phyloP scores from a whole-genome alignment of 2,888 invertebrate genomes.

The Palloptera scutellata region DNA sequence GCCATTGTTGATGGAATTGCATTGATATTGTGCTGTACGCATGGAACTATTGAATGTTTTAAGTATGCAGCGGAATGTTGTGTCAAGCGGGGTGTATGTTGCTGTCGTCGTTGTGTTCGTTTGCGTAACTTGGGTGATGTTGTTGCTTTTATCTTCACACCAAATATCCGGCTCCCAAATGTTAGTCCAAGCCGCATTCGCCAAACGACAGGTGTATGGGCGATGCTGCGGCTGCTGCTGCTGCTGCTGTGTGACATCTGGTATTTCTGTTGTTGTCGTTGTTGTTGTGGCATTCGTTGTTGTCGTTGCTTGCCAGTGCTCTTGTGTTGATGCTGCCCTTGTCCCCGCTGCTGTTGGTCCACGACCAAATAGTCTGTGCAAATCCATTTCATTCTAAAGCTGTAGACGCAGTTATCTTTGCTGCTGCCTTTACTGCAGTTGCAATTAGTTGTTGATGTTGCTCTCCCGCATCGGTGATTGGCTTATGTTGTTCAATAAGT shows the following conservation, averaged over 20 bases:
- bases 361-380: conserved; percentile 59
- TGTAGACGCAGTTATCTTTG: conserved; percentile 41
- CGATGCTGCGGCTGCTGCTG: conserved; percentile 21
- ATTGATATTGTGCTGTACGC: conserved; percentile 48
- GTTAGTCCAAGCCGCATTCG: conserved; percentile 44
- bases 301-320: conserved; percentile 10
- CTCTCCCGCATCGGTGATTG: neutral
- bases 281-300: conserved; percentile 36
- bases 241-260: conserved; percentile 30
- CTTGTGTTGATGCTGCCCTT: conserved; percentile 33
- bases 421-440: conserved; percentile 19
- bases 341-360: conserved; percentile 51
- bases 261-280: conserved; percentile 37
- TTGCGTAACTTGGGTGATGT: conserved; percentile 31
- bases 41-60: conserved; percentile 48
- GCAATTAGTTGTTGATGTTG: neutral
- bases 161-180: conserved; percentile 52
- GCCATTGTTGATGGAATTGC: conserved; percentile 34
- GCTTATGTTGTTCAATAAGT: too few species aligned
- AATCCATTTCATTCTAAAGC: conserved; percentile 65
- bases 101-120: conserved; percentile 11
- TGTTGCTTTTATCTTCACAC: conserved; percentile 43
- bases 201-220: conserved; percentile 50
- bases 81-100: conserved; percentile 25
- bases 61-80: conserved; percentile 59